Evolutionary conservation across 2,113 vertebrate genomes (phyloP), one percentile per base, ranked within the genome.

Genomic region (Thinocorus orbignyianus): DNA sequence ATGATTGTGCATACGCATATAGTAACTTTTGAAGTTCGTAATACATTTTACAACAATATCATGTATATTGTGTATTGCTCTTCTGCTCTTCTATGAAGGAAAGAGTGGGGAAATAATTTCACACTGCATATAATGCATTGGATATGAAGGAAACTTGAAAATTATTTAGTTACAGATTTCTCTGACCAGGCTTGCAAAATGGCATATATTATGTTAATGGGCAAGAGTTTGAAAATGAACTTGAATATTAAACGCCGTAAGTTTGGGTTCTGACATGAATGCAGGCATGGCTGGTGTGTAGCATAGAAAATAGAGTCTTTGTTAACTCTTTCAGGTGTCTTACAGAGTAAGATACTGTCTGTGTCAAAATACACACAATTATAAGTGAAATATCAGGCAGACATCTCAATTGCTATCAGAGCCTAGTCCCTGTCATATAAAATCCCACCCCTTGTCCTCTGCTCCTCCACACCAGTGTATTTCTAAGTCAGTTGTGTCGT

Each of bases 111-210:
- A 98, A 98, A 98, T 98, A 98, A 98, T 98, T 98, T 98, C 98
- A 98, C 98, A 98, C 98, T 98, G 98, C 98, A 98, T 98, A 97
- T 97, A 97, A 98, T 98, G 87, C 97, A 98, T 98, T 97, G 97
- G 96, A 96, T 98, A 98, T 98, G 97, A 98, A 98, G 97, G 96
- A 97, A 98, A 98, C 97, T 98, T 97, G 98, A 98, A 98, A 98
- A 98, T 98, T 98, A 98, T 98, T 98, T 98, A 97, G 97, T 98
- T 98, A 97, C 97, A 98, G 98, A 98, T 97, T 96, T 98, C 96
- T 98, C 94, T 98, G 98, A 98, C 98, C 98, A 96, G 97, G 97
- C 98, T 98, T 98, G 98, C 93, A 98, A 97, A 98, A 77, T 97
- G 69, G 97, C 95, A 98, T 98, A 97, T 97, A 98, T 98, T 98